A percentile compares a stretch with the other conserved stretches of the same genome.
phyloP scores from a whole-genome alignment of 1,140 invertebrate species.

The Chelonus insularis region DNA sequence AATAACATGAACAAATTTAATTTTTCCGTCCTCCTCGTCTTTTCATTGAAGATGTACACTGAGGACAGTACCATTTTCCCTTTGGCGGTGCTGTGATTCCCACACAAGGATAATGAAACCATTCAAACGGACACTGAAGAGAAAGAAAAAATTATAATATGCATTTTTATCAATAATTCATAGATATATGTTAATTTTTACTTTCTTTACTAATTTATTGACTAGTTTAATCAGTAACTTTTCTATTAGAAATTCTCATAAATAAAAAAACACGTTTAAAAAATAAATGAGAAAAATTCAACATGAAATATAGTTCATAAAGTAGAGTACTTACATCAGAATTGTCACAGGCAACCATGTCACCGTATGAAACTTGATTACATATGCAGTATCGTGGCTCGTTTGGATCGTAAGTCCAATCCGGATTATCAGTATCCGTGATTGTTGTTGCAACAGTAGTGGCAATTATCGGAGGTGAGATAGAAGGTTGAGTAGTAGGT shows the following conservation, averaged over 20 bases:
- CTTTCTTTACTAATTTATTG: no score
- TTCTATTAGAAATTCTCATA: no score
- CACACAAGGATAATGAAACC: slow-evolving; percentile 99
- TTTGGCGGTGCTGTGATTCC: slow-evolving; percentile 93
- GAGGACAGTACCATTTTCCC: slow-evolving; percentile 98
- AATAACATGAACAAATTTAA: slow-evolving; percentile 46
- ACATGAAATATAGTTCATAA: neutral
- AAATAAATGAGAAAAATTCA: slow-evolving; percentile 28
- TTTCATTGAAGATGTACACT: slow-evolving; percentile 90
- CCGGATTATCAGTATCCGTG: slow-evolving; percentile 62
- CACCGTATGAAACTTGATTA: slow-evolving; percentile 97
- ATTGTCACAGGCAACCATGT: slow-evolving; percentile 99
- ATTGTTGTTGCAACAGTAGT: slow-evolving; percentile 47
- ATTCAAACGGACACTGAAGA: slow-evolving; percentile 91
- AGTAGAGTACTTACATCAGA: slow-evolving; percentile 73
- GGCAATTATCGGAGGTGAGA: slow-evolving; percentile 31
- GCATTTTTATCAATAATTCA: no score
- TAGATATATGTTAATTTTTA: no score
- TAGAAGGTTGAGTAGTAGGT: slow-evolving; percentile 44
- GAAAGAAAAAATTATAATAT: slow-evolving; percentile 28
- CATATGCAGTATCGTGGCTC: slow-evolving; percentile 97
- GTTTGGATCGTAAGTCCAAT: slow-evolving; percentile 87
- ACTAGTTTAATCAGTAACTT: no score
- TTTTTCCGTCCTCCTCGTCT: slow-evolving; percentile 77
- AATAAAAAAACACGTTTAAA: no score